Base-by-base conservation (phyloP, 2,797 vertebrate species). In the Scarus forsteni region DNA sequence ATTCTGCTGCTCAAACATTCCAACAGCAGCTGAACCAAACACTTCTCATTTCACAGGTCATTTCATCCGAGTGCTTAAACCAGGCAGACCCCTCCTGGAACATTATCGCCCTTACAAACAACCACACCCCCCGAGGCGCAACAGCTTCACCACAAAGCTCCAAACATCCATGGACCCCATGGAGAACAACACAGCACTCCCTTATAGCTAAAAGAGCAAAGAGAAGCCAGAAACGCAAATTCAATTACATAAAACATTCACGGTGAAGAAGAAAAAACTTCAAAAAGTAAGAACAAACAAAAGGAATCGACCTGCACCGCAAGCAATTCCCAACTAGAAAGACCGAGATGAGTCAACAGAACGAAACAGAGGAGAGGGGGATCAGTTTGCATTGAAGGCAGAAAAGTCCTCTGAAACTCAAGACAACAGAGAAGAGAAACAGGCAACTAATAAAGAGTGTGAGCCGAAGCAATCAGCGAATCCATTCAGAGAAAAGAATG, bases 11-110 rank as follows among this genome's bases (percentile, higher is more conserved):
- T 83, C 63, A 75, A 84, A 90, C 79, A 84, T 87, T 90, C 85
- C 86, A 87, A 79, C 79, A 75, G 77, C 79, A 83, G 78, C 84
- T 81, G 45, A 66, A 77, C 74, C 78, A 70, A 87, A 77, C 39
- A 36, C 79, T 88, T 91, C 90, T 84, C 83, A 92, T 94, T 93
- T 93, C 91, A 92, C 88, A 92, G 85, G 70, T 82, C 89, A 87
- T 78, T 92, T 91, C 90, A 92, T 86, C 65, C 60, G 73, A 87
- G 64, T 70, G 84, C 70, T 73, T 83, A 69, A 86, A 88, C 73
- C 83, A 92, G 87, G 92, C 85, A 79, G 62, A 77, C 77, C 66
- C 88, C 86, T 77, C 68, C 70, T 81, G 80, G 84, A 85, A 71
- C 80, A 77, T 51, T 13, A 13, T 77, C 66, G 71, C 66, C 79